Evolutionary conservation across 2,113 vertebrate species (phyloP), one percentile per base, ranked within the genome.

Genomic region (Acanthochromis polyacanthus): DNA sequence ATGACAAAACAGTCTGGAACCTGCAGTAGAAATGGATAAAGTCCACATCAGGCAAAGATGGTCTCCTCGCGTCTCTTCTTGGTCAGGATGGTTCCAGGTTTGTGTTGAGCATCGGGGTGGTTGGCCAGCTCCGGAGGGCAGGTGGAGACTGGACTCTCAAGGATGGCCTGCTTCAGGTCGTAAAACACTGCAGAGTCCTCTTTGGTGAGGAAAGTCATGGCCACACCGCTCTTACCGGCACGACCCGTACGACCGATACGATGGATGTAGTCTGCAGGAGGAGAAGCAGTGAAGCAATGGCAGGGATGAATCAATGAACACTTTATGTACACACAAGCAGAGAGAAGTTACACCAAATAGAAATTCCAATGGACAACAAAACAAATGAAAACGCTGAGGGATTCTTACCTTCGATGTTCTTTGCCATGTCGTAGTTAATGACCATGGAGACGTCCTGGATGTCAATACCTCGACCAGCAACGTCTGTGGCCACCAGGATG

Each of bases 401-500:
- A 56, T 4, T 64, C 94, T 92, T 83, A 98, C 98, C 98, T 93
- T 99, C 98, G 16, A 99, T 99, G 88, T 99, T 99, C 92, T 99
- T 99, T 38, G 98, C 98, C 98, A 99, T 99, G 92, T 99, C 98
- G 1, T 99, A 99, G 95, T 99, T 99, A 78, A 99, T 80, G 2
- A 99, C 98, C 97, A 98, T 99, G 10, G 98, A 99, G 36, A 99
- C 98, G 19, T 99, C 98, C 0, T 99, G 98, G 93, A 99, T 99
- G 85, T 99, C 98, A 11, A 99, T 99, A 90, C 98, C 98, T 62
- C 98, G 95, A 20, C 98, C 98, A 0, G 98, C 98, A 82, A 99
- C 98, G 1, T 99, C 98, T 0, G 98, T 99, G 64, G 98, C 98
- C 89, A 99, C 98, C 94, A 99, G 86, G 90, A 99, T 99, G 88